phyloP scores from a whole-genome alignment of 2,797 vertebrate species.

The Malurus leucopterus region DNA sequence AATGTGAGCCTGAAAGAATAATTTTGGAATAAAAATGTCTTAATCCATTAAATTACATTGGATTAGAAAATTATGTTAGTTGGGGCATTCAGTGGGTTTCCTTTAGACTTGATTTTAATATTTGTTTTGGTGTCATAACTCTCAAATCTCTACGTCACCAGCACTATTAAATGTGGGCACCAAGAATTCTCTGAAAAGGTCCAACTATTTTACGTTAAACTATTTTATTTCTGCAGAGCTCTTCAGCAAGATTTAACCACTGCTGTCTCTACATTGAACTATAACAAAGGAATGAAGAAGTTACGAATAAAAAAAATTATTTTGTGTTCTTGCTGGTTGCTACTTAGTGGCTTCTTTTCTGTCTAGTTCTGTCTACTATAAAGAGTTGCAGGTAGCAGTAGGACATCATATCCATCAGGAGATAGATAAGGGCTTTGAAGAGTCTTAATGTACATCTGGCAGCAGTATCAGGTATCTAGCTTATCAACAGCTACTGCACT shows the following conservation, averaged over 20 bases:
- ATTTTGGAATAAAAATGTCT: not conserved
- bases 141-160: fast-evolving
- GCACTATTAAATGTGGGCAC: not conserved
- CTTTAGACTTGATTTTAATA: not conserved
- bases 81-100: not conserved
- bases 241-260: not conserved
- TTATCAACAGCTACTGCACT: not conserved
- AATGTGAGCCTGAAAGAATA: not conserved
- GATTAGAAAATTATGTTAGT: not conserved
- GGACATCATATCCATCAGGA: not conserved
- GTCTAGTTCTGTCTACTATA: not conserved
- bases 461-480: not conserved
- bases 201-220: not conserved
- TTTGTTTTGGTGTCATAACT: not conserved
- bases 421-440: not conserved
- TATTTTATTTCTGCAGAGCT: not conserved
- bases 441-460: fast-evolving
- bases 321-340: not conserved
- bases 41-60: not conserved
- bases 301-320: fast-evolving
- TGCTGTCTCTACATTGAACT: not conserved
- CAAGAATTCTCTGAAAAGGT: not conserved
- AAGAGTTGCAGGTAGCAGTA: not conserved
- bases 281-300: not conserved
- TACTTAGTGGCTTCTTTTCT: not conserved